These are phyloP conservation scores for Cottus gobio DNA, from an alignment of 2,113 vertebrate genomes.

Conservation along the genomic window DNA sequence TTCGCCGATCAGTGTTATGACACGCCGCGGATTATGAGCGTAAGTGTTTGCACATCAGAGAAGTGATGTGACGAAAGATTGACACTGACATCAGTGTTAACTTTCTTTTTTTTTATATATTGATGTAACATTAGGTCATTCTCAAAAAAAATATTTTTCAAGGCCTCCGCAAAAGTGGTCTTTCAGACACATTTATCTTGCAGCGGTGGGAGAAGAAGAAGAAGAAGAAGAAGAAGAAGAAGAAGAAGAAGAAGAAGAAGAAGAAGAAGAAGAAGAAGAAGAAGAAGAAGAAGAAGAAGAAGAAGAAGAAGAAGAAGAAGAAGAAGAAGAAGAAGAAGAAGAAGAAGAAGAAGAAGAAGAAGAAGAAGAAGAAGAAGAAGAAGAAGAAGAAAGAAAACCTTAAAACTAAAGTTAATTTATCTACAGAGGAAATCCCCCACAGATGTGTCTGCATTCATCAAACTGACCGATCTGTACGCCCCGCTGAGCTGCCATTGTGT, in stretches of 20 bases:
- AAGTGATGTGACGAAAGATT: neutral
- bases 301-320: neutral
- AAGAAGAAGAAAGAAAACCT: neutral
- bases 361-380: neutral
- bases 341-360: neutral
- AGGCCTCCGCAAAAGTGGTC: neutral
- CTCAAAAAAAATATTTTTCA: neutral
- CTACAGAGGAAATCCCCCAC: slow-evolving; percentile 61
- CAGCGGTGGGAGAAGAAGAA: neutral
- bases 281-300: neutral
- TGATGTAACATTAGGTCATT: neutral
- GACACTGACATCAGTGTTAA: neutral
- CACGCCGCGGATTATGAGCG: neutral
- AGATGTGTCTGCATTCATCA: slow-evolving; percentile 60
- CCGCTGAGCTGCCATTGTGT: slow-evolving; percentile 43
- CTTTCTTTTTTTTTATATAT: neutral
- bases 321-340: neutral
- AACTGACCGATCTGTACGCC: slow-evolving; percentile 48
- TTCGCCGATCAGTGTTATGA: slow-evolving; percentile 6
- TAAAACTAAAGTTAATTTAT: slow-evolving; percentile 57
- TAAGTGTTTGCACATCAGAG: slow-evolving; percentile 11
- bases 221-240: neutral
- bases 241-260: neutral
- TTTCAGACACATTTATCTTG: slow-evolving; percentile 22
- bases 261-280: neutral